A percentile compares a stretch with the other conserved stretches of the same genome.
Evolutionary conservation across 1,140 invertebrate species (phyloP).

Genomic region (Drosophila bocki): DNA sequence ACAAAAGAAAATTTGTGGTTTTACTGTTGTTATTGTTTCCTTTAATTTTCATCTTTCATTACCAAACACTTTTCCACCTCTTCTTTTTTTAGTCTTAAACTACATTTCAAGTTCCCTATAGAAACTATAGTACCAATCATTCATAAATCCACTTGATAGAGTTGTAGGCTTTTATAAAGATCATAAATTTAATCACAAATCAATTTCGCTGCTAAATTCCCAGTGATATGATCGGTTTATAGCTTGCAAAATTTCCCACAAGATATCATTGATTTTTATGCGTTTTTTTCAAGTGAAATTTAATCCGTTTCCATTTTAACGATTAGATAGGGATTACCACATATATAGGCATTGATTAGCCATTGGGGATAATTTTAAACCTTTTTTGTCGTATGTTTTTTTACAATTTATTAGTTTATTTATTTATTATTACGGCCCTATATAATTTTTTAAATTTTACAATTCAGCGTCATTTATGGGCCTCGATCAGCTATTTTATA

Average conservation of each 20-base stretch:
- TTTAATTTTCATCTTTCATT: neutral
- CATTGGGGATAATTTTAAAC: conserved; percentile 1
- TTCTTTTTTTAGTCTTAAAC: neutral
- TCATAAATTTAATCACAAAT: conserved; percentile 15
- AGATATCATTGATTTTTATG: conserved; percentile 2
- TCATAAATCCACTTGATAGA: conserved; percentile 18
- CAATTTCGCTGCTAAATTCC: conserved; percentile 12
- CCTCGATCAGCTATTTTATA: neutral
- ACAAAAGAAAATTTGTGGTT: neutral
- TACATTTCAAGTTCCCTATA: neutral
- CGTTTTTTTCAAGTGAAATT: conserved; percentile 1
- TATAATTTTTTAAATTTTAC: neutral
- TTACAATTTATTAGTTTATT: neutral
- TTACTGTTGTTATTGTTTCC: neutral
- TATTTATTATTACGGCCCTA: neutral
- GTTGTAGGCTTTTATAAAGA: neutral
- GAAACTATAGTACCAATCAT: neutral
- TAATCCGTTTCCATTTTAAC: conserved; percentile 6
- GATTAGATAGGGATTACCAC: conserved; percentile 3
- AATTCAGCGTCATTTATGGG: neutral
- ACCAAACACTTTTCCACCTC: neutral
- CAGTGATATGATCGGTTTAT: conserved; percentile 24
- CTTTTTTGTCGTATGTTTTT: neutral
- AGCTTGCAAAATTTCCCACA: conserved; percentile 15
- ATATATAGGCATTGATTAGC: neutral